Percentiles rank a stretch among this genome's conserved stretches.
Evolutionary conservation across 1,140 invertebrate genomes (phyloP).

Genomic region (Batillaria attramentaria): DNA sequence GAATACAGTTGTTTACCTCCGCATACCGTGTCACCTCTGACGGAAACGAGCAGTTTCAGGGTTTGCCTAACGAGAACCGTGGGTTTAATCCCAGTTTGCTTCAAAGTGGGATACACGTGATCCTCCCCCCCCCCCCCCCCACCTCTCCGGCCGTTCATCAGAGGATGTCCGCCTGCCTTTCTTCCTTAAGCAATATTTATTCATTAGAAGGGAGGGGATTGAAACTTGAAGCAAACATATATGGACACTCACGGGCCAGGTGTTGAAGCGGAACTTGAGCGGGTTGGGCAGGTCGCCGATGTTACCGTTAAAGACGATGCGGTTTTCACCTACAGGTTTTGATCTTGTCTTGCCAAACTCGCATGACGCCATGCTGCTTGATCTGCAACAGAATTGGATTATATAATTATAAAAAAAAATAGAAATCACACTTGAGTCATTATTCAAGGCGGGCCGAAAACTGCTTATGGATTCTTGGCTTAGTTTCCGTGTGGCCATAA

Average conservation of each 20-base stretch:
- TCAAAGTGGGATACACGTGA: no score
- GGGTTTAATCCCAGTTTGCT: no score
- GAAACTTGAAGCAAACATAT: no score
- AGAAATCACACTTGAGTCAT: no score
- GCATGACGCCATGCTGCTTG: constrained; percentile 49
- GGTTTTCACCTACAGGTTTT: constrained; percentile 36
- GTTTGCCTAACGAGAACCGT: no score
- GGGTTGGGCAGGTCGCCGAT: constrained; percentile 44
- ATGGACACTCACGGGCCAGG: constrained; percentile 55
- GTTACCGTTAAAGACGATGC: constrained; percentile 47
- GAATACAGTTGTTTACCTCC: no score
- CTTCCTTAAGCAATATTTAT: not conserved
- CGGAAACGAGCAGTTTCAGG: not conserved
- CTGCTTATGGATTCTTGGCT: no score
- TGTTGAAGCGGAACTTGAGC: constrained; percentile 42
- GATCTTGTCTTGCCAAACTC: constrained; percentile 44
- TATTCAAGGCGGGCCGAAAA: no score
- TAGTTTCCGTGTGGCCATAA: no score
- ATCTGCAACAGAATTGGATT: constrained; percentile 29
- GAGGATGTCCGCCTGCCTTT: not conserved
- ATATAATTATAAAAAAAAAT: no score
- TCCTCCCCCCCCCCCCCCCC: not conserved
- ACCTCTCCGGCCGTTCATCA: not conserved
- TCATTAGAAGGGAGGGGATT: no score
- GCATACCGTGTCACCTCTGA: not conserved